Conservation (phyloP, 2,113 vertebrate genomes). For the Mirza zaza region DNA sequence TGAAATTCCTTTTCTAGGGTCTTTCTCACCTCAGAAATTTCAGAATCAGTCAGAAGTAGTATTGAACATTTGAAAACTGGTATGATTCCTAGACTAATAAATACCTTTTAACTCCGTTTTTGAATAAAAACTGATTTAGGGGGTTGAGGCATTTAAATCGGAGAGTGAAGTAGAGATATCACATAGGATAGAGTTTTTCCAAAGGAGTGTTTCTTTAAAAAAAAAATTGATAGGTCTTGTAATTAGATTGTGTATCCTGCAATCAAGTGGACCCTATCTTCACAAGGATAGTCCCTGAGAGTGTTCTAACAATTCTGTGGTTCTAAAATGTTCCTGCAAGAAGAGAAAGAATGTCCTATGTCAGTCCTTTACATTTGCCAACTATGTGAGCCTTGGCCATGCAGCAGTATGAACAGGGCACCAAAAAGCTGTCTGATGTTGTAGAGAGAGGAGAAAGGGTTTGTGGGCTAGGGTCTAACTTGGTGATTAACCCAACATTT, state of each 20-base stretch:
- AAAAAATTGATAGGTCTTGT: background rate
- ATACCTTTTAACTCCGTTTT: background rate
- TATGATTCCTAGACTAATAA: background rate
- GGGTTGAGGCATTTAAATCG: background rate
- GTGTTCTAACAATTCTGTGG: background rate
- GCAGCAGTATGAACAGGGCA: background rate
- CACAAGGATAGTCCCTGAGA: background rate
- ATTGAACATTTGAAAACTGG: constrained; percentile 21
- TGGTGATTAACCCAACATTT: background rate
- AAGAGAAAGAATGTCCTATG: background rate
- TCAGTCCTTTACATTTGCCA: background rate
- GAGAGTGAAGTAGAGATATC: background rate
- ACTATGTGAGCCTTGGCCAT: background rate
- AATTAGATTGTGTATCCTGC: background rate
- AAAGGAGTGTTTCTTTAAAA: background rate
- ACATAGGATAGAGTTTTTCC: background rate
- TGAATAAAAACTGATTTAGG: background rate
- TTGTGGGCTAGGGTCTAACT: background rate
- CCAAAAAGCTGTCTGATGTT: background rate
- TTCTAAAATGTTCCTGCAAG: background rate
- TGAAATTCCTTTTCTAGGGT: background rate
- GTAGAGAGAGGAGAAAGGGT: background rate
- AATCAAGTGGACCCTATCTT: background rate
- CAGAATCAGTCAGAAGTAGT: background rate
- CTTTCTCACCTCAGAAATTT: background rate